Evolutionary conservation across 2,113 vertebrate genomes (phyloP), one percentile per base, ranked within the genome.

Genomic region (Channa argus): DNA sequence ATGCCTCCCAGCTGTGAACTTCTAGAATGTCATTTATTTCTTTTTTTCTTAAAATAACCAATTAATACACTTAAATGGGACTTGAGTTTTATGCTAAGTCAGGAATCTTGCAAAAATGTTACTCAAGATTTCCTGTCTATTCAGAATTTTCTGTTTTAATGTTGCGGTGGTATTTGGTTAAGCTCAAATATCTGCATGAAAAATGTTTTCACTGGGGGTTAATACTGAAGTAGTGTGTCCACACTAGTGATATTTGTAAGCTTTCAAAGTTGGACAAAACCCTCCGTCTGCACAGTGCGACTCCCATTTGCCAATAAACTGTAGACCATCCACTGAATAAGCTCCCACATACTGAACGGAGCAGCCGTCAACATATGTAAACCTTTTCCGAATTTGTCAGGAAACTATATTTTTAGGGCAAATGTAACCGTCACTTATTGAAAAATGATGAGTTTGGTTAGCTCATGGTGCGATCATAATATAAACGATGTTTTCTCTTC

Each of bases 101-200:
- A 60, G 84, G 88, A 90, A 84, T 80, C 84, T 77, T 75, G 58
- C 83, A 80, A 88, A 88, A 85, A 61, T 79, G 87, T 76, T 87
- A 85, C 78, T 82, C 63, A 84, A 86, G 86, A 86, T 89, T 92
- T 92, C 91, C 88, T 77, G 82, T 70, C 79, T 72, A n/a, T 85
- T 24, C 70, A 52, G 81, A 83, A 90, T 80, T 78, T 83, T 58
- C 53, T 69, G 71, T 71, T 76, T 78, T 84, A 88, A 83, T 77
- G 74, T 72, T 61, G 86, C 41, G 56, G 43, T 36, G 55, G 64
- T 92, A 41, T 90, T 93, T 93, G 43, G 69, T 90, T 92, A 83
- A 76, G 89, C 82, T 92, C 76, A 12, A 55, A 72, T 91, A 53
- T 78, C 89, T 77, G 79, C n/a, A 7, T 66, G 63, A 69, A 71